Conservation (phyloP, 2,888 invertebrate species). For the Tetragonisca angustula region DNA sequence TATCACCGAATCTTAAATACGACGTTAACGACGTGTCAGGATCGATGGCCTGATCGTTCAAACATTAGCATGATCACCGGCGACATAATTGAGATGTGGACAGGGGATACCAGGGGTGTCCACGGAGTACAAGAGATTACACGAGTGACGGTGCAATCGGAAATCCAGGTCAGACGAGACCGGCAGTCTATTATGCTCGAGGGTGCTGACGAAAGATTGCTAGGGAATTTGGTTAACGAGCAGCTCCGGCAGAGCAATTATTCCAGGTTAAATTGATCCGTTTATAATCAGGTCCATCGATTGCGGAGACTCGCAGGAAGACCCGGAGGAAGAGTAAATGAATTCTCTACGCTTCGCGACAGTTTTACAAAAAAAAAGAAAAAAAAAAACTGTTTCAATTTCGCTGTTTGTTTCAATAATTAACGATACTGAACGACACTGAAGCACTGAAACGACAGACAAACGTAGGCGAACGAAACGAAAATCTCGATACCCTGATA, state of each 20-base stretch:
- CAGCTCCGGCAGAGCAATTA: slow-evolving; percentile 7
- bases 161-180: slow-evolving; percentile 3
- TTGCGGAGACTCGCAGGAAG: not conserved
- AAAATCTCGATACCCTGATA: not conserved
- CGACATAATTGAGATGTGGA: not conserved
- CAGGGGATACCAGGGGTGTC: not conserved
- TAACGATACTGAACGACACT: not conserved
- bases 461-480: too few species aligned
- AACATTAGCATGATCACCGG: not conserved
- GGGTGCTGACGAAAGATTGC: slow-evolving; percentile 9
- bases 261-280: slow-evolving; percentile 7
- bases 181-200: not conserved
- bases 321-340: not conserved
- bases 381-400: not conserved
- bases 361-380: not conserved
- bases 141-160: not conserved
- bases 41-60: not conserved
- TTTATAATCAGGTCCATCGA: not conserved
- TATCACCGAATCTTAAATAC: not conserved
- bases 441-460: too few species aligned
- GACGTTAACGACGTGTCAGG: not conserved
- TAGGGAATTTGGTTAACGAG: slow-evolving; percentile 13
- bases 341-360: not conserved
- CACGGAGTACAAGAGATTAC: not conserved
- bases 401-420: not conserved